Base-by-base conservation (phyloP, 92 coral and sea anemone genomes). In the Porites cylindrica region DNA sequence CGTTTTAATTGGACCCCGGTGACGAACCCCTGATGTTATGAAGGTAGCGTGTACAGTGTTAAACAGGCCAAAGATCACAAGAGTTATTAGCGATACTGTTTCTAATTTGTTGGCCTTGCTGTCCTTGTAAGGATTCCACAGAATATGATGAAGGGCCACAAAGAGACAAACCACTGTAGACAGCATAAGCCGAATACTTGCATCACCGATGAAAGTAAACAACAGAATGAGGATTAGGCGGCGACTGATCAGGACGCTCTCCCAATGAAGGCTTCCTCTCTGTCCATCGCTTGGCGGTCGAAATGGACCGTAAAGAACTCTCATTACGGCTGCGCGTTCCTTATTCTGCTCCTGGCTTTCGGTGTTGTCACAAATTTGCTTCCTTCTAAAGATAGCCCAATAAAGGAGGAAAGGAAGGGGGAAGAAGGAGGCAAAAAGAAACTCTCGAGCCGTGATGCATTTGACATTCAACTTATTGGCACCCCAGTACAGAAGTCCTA, bases 281-380 rank as follows among this genome's bases (percentile, higher is more conserved):
- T 81, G 82, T 11, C 70, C 66, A 69, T 43, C 76, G 14, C 50
- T 32, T n/a, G 92, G 88, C 8, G 56, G 65, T 52, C 90, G 68
- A 20, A 90, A 90, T 21, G 93, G 90, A 3, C 90, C 93, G 56
- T 90, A 68, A 53, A 90, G 89, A 73, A 90, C 86, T 13, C 67
- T 23, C 86, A 85, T 71, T 4, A 79, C 67, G 2, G 79, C 60
- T 17, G 38, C 47, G 60, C 87, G 79, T 58, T 72, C 87, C 19
- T 82, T 61, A 20, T 24, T 61, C 75, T 72, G 64, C 54, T 82
- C 67, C 16, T 19, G 67, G 51, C 83, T 56, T 18, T 59, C 83
- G 8, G n/a, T 47, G 29, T 43, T 10, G 19, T 14, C 56, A 32
- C 77, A 64, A 29, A 29, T 32, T 63, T 69, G 77, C 21, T 56